phyloP scores from a whole-genome alignment of 2,113 vertebrate genomes.

The Lagopus leucura region DNA sequence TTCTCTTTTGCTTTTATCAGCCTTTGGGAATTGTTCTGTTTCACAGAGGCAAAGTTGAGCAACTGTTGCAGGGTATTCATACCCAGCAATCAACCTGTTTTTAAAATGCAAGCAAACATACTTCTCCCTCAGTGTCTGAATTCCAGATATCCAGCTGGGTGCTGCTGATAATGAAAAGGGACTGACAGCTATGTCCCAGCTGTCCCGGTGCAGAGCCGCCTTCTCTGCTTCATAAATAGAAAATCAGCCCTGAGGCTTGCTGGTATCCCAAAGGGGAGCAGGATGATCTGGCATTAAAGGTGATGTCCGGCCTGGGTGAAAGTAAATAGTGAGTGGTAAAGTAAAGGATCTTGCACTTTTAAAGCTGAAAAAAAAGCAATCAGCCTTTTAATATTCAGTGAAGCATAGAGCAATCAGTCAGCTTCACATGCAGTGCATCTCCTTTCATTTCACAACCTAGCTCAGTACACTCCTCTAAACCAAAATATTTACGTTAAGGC shows the following conservation, averaged over 20 bases:
- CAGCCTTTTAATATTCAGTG: neutral
- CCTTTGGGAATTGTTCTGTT: constrained; percentile 29
- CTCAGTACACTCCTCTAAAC: neutral
- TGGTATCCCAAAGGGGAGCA: accelerated
- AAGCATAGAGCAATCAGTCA: constrained; percentile 1
- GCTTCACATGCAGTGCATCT: neutral
- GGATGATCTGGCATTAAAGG: neutral
- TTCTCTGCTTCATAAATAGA: constrained; percentile 13
- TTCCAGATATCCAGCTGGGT: constrained; percentile 64
- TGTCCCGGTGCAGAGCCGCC: neutral
- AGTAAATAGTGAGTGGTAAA: neutral
- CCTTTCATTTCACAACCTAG: neutral
- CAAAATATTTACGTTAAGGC: neutral
- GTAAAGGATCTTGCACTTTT: neutral
- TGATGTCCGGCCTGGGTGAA: neutral
- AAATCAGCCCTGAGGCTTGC: neutral
- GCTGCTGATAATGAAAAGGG: constrained; percentile 53
- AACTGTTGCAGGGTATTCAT: constrained; percentile 19
- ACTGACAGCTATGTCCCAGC: constrained; percentile 50
- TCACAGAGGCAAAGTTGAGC: constrained; percentile 28
- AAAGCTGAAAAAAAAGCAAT: neutral
- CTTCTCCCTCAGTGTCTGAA: constrained; percentile 15
- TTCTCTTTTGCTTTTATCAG: constrained; percentile 30
- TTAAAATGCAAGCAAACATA: constrained; percentile 39
- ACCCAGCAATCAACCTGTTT: constrained; percentile 53